phyloP scores from a whole-genome alignment of 2,888 invertebrate genomes.

The Didymodactylos carnosus region DNA sequence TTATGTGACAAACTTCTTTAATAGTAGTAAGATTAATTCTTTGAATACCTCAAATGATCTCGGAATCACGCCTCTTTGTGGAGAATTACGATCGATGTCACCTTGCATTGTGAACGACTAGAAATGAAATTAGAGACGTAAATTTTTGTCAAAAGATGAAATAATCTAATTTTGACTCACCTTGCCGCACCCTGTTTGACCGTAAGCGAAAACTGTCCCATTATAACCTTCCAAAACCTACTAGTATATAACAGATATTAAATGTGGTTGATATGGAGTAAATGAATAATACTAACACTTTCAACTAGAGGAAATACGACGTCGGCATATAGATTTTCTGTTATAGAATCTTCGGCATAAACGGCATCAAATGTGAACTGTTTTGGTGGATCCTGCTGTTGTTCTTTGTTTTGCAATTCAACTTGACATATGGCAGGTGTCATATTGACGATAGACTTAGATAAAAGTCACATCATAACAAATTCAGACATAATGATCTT shows the following conservation, averaged over 20 bases:
- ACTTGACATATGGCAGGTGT: background rate
- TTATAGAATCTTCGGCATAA: slow-evolving; percentile 54
- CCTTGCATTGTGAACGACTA: slow-evolving; percentile 68
- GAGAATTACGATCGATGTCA: slow-evolving; percentile 34
- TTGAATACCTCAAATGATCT: slow-evolving; percentile 23
- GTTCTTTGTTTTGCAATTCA: slow-evolving; percentile 40
- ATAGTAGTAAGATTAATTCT: slow-evolving; percentile 13
- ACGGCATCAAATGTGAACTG: slow-evolving; percentile 64
- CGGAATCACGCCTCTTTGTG: slow-evolving; percentile 46
- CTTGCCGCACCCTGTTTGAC: slow-evolving; percentile 53
- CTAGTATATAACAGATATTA: slow-evolving; percentile 13
- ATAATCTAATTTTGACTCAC: background rate
- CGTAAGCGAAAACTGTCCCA: slow-evolving; percentile 76
- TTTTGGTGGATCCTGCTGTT: slow-evolving; percentile 45
- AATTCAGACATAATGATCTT: background rate
- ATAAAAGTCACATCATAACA: background rate
- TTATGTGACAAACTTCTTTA: too few relatives aligned
- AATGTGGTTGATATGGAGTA: background rate
- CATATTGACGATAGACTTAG: slow-evolving; percentile 3
- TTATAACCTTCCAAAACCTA: slow-evolving; percentile 72
- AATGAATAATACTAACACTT: slow-evolving; percentile 35
- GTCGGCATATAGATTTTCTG: slow-evolving; percentile 66
- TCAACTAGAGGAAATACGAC: slow-evolving; percentile 62
- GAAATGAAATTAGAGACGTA: too few relatives aligned
- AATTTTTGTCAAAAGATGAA: too few relatives aligned